A percentile compares a stretch with the other conserved stretches of the same genome.
These are phyloP conservation scores for Coturnix japonica DNA, from an alignment of 2,113 vertebrate species.

Conservation along the genomic window DNA sequence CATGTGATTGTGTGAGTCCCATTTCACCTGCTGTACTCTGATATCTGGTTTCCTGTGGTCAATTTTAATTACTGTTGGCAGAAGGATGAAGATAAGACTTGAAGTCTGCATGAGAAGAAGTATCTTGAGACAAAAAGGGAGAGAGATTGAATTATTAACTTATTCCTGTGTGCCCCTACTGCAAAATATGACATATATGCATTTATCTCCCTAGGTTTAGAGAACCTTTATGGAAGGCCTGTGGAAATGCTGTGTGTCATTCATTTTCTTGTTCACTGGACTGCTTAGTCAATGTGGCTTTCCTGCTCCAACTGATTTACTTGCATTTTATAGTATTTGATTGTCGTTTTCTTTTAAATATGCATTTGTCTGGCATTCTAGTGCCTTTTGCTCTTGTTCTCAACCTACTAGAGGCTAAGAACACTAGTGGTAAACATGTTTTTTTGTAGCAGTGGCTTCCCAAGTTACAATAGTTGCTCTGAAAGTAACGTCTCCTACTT, in stretches of 20 bases:
- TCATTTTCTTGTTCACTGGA: background rate
- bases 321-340: background rate
- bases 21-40: background rate
- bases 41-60: background rate
- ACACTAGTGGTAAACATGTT: rapidly evolving
- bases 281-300: background rate
- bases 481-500: background rate
- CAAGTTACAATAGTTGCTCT: background rate
- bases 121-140: background rate
- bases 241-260: rapidly evolving
- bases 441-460: background rate
- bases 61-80: background rate
- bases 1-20: background rate
- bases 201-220: background rate
- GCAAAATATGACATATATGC: background rate
- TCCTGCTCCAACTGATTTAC: background rate
- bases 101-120: background rate
- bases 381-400: background rate
- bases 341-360: background rate
- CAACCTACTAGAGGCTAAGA: background rate
- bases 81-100: background rate
- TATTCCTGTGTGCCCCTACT: background rate
- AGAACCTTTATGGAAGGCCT: background rate
- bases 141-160: background rate
- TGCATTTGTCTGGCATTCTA: background rate